Conservation (phyloP, 1,140 invertebrate species). For the Caenorhabditis remanei region DNA sequence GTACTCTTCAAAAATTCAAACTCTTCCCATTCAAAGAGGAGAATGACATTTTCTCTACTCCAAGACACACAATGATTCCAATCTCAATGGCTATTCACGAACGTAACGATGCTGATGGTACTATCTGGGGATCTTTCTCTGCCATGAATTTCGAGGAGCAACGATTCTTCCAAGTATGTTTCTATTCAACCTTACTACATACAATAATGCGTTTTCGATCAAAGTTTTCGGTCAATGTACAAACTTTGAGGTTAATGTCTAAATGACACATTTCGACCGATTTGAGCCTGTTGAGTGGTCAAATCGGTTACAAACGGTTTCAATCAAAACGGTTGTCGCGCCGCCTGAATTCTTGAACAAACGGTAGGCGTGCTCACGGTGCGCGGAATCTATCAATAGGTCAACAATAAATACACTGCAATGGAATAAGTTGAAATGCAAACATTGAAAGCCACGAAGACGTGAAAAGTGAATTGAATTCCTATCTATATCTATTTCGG, state of each 20-base stretch:
- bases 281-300: slow-evolving; percentile 28
- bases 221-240: neutral
- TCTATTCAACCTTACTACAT: too few species aligned
- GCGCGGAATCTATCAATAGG: slow-evolving; percentile 21
- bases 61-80: slow-evolving; percentile 74
- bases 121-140: slow-evolving; percentile 77
- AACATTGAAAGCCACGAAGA: slow-evolving; percentile 40
- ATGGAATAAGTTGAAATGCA: slow-evolving; percentile 47
- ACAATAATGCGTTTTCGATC: neutral
- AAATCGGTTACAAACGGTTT: slow-evolving; percentile 42
- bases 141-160: slow-evolving; percentile 78
- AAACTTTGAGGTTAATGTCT: neutral
- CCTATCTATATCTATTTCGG: slow-evolving; percentile 19
- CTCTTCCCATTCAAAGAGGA: slow-evolving; percentile 76
- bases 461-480: slow-evolving; percentile 51
- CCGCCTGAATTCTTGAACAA: slow-evolving; percentile 50
- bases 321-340: slow-evolving; percentile 21
- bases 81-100: slow-evolving; percentile 78
- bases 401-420: slow-evolving; percentile 41
- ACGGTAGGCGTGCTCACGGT: slow-evolving; percentile 52
- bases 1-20: slow-evolving; percentile 74
- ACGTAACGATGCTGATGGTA: slow-evolving; percentile 73
- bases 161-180: slow-evolving; percentile 73
- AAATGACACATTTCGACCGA: slow-evolving; percentile 35
- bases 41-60: slow-evolving; percentile 74